Base-by-base conservation (phyloP, 2,113 vertebrate species). In the Gallinago paraguaiae region DNA sequence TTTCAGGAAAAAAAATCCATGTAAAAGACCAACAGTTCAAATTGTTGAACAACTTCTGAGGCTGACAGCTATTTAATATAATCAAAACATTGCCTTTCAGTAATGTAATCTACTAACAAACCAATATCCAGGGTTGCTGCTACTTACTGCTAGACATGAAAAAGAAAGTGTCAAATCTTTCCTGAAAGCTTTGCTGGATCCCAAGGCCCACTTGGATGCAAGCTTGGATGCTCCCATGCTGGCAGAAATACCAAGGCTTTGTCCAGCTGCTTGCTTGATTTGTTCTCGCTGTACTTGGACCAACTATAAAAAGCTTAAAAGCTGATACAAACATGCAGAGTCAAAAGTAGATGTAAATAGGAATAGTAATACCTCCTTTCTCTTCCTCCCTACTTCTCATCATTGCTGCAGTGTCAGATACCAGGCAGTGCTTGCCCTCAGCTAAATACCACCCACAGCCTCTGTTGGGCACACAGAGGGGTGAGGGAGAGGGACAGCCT, bases 171-270 rank as follows among this genome's bases (percentile, higher is more conserved):
- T 37, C 41, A 75, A 6, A 27, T 28, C 74, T 64, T 43, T 84
- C 63, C 80, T 48, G 69, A 75, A 72, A 86, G 60, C 54, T 93
- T 87, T 91, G 71, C 74, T 86, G 92, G 61, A 68, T 96, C 76
- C 77, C 76, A 96, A 59, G 87, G 45, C 61, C 35, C 69, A 37
- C 68, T 87, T 88, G 82, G 93, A 94, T 86, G 39, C 27, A 67
- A 83, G 68, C 72, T 91, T 83, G 69, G 96, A 95, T 92, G 79
- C 31, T 86, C 41, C 45, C 28, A 16, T 2, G 7, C 90, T 88
- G 50, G 13, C 24, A 45, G 70, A 89, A 88, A 56, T 11, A 48
- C 72, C 45, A 78, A 48, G 11, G n/a, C 33, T 41, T 90, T 93
- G 69, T 84, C 39, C 37, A 84, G 64, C 53, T 51, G 41, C 71